A percentile compares a stretch with the other conserved stretches of the same genome.
phyloP scores from a whole-genome alignment of 1,140 invertebrate species.

The Leguminivora glycinivorella region DNA sequence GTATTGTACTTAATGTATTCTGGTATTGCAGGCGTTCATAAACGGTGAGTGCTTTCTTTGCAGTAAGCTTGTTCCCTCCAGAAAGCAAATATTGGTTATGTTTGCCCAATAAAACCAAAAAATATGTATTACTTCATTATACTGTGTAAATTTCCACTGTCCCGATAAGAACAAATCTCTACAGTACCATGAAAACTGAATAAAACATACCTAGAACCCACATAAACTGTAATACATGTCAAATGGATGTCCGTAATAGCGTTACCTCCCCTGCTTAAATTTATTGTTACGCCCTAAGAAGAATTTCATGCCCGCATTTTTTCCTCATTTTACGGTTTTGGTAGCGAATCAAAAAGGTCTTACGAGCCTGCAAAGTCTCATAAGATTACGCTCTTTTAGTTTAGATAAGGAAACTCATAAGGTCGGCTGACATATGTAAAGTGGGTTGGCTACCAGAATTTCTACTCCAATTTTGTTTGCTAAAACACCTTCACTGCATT shows the following conservation, averaged over 20 bases:
- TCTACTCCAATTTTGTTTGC: slow-evolving; percentile 16
- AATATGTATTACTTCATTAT: too few relatives aligned
- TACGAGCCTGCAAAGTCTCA: not conserved
- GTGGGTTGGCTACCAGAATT: not conserved
- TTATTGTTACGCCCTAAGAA: not conserved
- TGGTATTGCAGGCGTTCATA: too few relatives aligned
- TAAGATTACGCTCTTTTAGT: not conserved
- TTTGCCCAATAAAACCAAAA: too few relatives aligned
- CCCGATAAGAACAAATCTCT: not conserved
- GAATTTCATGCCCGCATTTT: slow-evolving; percentile 3
- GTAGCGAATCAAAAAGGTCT: not conserved
- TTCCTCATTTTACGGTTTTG: not conserved
- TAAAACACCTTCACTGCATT: not conserved
- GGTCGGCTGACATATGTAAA: slow-evolving; percentile 6
- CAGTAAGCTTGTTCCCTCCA: too few relatives aligned
- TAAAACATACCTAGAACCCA: not conserved
- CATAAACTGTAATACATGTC: not conserved
- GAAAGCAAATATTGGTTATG: too few relatives aligned
- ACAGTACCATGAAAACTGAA: not conserved
- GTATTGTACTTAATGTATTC: too few relatives aligned
- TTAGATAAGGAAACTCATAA: not conserved
- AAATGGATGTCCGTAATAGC: not conserved
- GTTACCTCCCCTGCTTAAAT: not conserved
- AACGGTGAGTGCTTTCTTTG: too few relatives aligned
- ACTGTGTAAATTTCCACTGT: too few relatives aligned